These are phyloP conservation scores for Enteromius paludinosus DNA, from an alignment of 2,797 vertebrate genomes.

Conservation along the genomic window DNA sequence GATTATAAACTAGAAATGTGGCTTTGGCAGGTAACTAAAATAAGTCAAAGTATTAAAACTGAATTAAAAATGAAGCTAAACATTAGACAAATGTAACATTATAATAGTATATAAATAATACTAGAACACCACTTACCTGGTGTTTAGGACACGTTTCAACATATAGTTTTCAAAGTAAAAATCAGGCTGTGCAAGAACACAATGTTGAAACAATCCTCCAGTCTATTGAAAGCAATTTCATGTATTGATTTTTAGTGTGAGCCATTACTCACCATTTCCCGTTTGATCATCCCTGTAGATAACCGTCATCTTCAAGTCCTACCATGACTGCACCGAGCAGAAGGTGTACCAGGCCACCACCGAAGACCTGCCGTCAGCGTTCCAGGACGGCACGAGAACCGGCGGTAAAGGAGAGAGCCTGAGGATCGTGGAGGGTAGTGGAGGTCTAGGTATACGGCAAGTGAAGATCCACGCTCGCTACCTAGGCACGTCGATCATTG, in stretches of 20 bases:
- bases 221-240: constrained; percentile 22
- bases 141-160: neutral
- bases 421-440: constrained; percentile 73
- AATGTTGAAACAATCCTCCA: constrained; percentile 22
- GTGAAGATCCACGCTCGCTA: constrained; percentile 84
- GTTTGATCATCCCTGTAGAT: constrained; percentile 71
- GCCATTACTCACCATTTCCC: neutral
- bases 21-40: neutral
- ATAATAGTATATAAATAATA: neutral
- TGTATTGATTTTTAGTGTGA: constrained; percentile 3
- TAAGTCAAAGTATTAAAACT: neutral
- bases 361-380: constrained; percentile 81
- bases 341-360: constrained; percentile 87
- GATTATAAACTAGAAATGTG: neutral
- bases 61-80: neutral
- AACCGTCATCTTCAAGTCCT: constrained; percentile 86
- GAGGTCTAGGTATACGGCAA: constrained; percentile 74
- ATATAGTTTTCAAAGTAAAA: neutral
- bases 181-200: constrained; percentile 13
- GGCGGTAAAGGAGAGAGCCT: constrained; percentile 79
- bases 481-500: constrained; percentile 82
- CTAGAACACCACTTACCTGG: neutral
- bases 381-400: constrained; percentile 80
- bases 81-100: too few relatives aligned
- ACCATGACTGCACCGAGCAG: constrained; percentile 84